Evolutionary conservation across 2,888 invertebrate species (phyloP).

Genomic region (Eupithecia inturbata): DNA sequence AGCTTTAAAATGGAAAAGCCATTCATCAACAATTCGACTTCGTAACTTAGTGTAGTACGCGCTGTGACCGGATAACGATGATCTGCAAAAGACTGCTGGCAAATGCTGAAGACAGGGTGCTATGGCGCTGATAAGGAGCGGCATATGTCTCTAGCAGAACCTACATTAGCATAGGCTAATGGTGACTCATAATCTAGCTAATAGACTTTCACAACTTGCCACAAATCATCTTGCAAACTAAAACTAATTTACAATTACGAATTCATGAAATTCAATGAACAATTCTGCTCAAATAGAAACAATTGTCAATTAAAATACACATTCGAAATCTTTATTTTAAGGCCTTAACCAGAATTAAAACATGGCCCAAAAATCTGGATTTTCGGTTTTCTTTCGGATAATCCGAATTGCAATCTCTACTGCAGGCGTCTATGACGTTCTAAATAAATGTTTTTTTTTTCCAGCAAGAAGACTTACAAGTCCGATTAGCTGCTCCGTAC

Average conservation of each 20-base stretch:
- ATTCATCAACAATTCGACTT: no score
- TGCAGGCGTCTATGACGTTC: neutral
- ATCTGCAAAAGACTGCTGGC: neutral
- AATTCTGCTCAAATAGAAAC: neutral
- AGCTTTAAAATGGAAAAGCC: neutral
- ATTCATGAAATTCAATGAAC: neutral
- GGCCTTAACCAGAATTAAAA: neutral
- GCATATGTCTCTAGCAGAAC: neutral
- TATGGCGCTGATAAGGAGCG: neutral
- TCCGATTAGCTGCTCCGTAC: conserved; percentile 90
- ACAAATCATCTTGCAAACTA: neutral
- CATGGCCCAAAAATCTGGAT: neutral
- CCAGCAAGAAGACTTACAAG: conserved; percentile 89
- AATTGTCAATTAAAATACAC: neutral
- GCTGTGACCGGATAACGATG: neutral
- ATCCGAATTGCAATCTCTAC: neutral
- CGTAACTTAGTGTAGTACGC: neutral
- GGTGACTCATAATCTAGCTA: neutral
- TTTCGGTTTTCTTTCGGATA: neutral
- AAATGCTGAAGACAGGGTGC: neutral
- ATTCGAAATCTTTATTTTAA: neutral
- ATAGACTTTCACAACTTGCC: neutral
- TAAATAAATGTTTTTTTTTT: conserved; percentile 54
- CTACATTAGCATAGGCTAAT: neutral
- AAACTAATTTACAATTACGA: neutral